Conservation (phyloP, 2,113 vertebrate genomes). For the Halichoeres trimaculatus region DNA sequence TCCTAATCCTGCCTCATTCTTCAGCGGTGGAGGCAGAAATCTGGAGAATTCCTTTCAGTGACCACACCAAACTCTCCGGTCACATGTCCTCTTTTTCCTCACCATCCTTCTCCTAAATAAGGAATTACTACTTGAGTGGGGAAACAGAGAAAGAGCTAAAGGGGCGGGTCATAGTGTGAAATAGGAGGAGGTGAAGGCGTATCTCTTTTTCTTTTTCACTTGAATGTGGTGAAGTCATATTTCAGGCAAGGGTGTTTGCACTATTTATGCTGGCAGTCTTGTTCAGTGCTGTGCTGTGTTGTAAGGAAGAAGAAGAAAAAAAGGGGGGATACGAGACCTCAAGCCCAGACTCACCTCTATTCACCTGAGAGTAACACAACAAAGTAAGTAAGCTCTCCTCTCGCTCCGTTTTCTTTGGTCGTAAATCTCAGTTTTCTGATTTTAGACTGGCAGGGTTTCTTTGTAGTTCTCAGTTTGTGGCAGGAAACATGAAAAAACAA, state of each 20-base stretch:
- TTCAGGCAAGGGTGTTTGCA: constrained; percentile 56
- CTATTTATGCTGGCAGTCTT: constrained; percentile 33
- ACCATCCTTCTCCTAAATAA: constrained; percentile 78
- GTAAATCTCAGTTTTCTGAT: constrained; percentile 19
- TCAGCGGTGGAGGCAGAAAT: constrained; percentile 71
- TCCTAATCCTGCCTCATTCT: constrained; percentile 37
- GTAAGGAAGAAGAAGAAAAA: constrained; percentile 48
- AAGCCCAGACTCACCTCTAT: constrained; percentile 41
- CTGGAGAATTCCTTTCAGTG: constrained; percentile 77
- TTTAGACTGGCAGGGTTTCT: constrained; percentile 14
- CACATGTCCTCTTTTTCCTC: constrained; percentile 65
- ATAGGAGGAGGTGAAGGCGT: constrained; percentile 63
- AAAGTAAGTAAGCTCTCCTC: constrained; percentile 64
- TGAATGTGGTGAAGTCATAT: constrained; percentile 69
- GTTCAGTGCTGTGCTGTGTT: constrained; percentile 35
- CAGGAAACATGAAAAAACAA: constrained; percentile 29
- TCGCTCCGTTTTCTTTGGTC: neutral
- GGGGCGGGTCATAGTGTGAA: constrained; percentile 68
- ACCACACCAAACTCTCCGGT: constrained; percentile 73
- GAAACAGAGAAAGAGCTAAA: constrained; percentile 53
- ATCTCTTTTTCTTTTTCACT: constrained; percentile 42
- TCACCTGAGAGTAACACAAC: constrained; percentile 57
- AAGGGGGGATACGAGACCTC: constrained; percentile 21
- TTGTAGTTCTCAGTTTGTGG: constrained; percentile 13
- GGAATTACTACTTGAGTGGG: constrained; percentile 68